Percentiles rank a stretch among this genome's conserved stretches.
phyloP scores from a whole-genome alignment of 64 coral and sea anemone genomes.

The Porites australiensis region DNA sequence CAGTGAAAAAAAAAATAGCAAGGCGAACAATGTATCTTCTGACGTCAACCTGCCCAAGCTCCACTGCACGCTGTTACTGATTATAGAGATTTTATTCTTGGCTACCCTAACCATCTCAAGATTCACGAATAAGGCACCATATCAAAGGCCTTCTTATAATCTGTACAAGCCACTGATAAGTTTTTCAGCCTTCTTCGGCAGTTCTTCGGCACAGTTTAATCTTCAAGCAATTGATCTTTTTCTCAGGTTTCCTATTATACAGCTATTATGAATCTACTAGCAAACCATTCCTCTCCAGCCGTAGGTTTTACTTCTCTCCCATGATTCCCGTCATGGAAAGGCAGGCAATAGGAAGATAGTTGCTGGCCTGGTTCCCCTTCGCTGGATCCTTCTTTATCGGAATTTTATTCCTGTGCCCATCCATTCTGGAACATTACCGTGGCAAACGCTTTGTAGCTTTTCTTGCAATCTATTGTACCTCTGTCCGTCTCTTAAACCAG shows the following conservation, averaged over 20 bases:
- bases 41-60: too few species aligned
- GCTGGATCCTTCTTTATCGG: constrained; percentile 41
- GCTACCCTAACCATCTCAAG: too few species aligned
- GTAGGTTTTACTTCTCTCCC: too few species aligned
- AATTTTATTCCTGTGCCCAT: constrained; percentile 40
- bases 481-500: too few species aligned
- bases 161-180: neutral
- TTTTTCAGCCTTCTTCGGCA: constrained; percentile 3
- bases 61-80: too few species aligned
- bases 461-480: constrained; percentile 12
- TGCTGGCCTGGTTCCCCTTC: constrained; percentile 38
- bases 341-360: constrained; percentile 47
- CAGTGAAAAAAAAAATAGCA: too few species aligned
- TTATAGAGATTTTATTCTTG: too few species aligned
- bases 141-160: neutral
- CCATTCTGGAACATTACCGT: constrained; percentile 40
- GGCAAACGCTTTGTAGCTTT: constrained; percentile 5
- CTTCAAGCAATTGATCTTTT: too few species aligned
- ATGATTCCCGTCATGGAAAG: constrained; percentile 33
- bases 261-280: neutral
- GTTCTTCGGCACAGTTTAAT: neutral
- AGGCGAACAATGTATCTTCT: too few species aligned
- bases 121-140: too few species aligned
- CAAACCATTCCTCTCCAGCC: too few species aligned
- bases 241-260: neutral